phyloP scores from a whole-genome alignment of 2,888 invertebrate genomes.

The Platycheirus albimanus region DNA sequence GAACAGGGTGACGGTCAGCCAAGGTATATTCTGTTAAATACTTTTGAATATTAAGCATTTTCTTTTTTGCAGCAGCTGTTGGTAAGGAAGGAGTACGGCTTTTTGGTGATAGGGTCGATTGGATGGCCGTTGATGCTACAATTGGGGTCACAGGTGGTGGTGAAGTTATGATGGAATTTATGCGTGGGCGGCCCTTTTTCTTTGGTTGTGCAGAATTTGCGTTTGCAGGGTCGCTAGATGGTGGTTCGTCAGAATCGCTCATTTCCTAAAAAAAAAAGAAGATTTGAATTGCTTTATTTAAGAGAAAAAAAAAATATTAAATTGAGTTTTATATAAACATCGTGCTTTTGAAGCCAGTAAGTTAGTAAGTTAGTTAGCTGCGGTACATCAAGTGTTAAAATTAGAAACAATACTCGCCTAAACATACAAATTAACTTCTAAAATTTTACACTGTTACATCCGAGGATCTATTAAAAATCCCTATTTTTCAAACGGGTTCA shows the following conservation, averaged over 20 bases:
- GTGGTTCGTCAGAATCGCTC: slow-evolving; percentile 76
- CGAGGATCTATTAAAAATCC: too few relatives aligned
- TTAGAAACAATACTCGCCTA: too few relatives aligned
- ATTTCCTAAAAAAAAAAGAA: slow-evolving; percentile 65
- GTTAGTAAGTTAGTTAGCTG: too few relatives aligned
- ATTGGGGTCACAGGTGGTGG: slow-evolving; percentile 75
- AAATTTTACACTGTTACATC: too few relatives aligned
- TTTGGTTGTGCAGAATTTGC: slow-evolving; percentile 77
- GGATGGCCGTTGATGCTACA: slow-evolving; percentile 49
- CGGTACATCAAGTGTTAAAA: too few relatives aligned
- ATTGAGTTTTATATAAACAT: too few relatives aligned
- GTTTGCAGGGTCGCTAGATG: slow-evolving; percentile 34
- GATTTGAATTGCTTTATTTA: too few relatives aligned
- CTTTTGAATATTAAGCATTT: slow-evolving; percentile 91
- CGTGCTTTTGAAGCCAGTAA: too few relatives aligned
- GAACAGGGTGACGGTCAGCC: slow-evolving; percentile 92
- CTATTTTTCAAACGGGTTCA: too few relatives aligned
- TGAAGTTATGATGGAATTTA: slow-evolving; percentile 77
- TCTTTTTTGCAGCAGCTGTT: slow-evolving; percentile 86
- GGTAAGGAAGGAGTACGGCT: slow-evolving; percentile 80
- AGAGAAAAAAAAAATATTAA: too few relatives aligned
- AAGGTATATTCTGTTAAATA: slow-evolving; percentile 87
- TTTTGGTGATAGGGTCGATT: slow-evolving; percentile 78
- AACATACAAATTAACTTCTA: too few relatives aligned
- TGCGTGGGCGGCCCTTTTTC: slow-evolving; percentile 81